Conservation (phyloP, 1,140 invertebrate species). For the Drosophila ambigua region DNA sequence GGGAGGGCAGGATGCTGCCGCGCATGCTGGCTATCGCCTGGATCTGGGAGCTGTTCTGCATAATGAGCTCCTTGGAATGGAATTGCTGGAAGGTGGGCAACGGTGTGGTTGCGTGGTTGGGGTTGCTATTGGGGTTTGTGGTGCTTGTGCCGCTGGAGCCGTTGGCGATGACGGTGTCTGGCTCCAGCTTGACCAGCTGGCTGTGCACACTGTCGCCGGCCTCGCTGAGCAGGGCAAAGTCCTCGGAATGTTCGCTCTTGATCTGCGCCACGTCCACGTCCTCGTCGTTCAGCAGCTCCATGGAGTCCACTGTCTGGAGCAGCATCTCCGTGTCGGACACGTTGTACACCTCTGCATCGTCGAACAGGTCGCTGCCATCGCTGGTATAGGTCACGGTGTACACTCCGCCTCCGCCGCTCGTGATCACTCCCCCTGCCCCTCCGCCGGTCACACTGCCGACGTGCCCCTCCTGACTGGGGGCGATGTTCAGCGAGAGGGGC, state of each 20-base stretch:
- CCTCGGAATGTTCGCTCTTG: conserved; percentile 84
- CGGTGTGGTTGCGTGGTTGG: conserved; percentile 85
- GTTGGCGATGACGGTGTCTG: conserved; percentile 31
- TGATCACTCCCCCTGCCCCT: conserved; percentile 32
- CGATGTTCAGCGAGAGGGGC: conserved; percentile 75
- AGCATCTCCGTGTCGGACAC: conserved; percentile 88
- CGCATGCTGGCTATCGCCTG: conserved; percentile 84
- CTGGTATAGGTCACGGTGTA: conserved; percentile 81
- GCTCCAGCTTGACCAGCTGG: conserved; percentile 65
- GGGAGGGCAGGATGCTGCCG: conserved; percentile 85
- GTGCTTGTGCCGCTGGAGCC: conserved; percentile 8
- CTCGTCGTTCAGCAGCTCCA: conserved; percentile 88
- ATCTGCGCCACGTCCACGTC: conserved; percentile 86
- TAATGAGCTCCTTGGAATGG: conserved; percentile 85
- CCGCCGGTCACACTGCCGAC: conserved; percentile 21
- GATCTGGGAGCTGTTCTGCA: conserved; percentile 83
- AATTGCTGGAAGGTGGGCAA: conserved; percentile 92
- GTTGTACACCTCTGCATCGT: conserved; percentile 88
- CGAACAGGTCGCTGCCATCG: conserved; percentile 71
- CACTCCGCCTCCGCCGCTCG: conserved; percentile 58
- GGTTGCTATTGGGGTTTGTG: conserved; percentile 11
- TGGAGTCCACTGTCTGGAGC: conserved; percentile 87
- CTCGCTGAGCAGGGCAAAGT: conserved; percentile 70
- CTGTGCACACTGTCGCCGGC: conserved; percentile 49
- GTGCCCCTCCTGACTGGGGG: conserved; percentile 46